Percentiles rank a stretch among this genome's conserved stretches.
These are phyloP conservation scores for Vespertilio murinus DNA, from an alignment of 2,797 vertebrate genomes.

Conservation along the genomic window DNA sequence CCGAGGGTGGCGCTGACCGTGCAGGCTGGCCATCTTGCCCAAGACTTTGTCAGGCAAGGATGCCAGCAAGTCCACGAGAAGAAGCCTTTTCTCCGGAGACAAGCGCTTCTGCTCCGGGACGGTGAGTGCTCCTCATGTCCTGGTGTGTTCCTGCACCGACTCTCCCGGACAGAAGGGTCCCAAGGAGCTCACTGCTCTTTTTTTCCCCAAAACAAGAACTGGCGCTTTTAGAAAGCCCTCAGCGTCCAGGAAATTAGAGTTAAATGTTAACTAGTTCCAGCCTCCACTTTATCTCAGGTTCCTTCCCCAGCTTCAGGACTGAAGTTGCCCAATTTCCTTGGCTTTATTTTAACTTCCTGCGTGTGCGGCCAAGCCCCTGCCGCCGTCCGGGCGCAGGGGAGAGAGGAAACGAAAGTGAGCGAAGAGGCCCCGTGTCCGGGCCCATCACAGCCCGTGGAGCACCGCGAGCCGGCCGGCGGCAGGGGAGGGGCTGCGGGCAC, in stretches of 20 bases:
- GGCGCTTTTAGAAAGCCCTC: not conserved
- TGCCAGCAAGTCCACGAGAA: not conserved
- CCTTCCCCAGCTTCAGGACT: not conserved
- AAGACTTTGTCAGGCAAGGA: not conserved
- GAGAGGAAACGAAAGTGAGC: not conserved
- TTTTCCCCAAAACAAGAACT: not conserved
- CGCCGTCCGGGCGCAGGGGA: not conserved
- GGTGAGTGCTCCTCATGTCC: not conserved
- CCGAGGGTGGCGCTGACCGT: not conserved
- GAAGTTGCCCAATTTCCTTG: not conserved
- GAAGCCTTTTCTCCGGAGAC: not conserved
- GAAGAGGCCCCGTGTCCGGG: not conserved
- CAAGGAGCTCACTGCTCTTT: not conserved
- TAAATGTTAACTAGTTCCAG: not conserved
- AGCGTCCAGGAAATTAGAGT: not conserved
- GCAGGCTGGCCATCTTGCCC: not conserved
- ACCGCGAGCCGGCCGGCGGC: too few species aligned
- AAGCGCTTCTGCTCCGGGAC: not conserved
- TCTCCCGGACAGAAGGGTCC: not conserved
- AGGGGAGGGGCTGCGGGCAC: too few species aligned
- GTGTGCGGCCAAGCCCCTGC: slow-evolving; percentile 10
- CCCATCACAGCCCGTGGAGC: not conserved
- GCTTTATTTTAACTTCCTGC: not conserved
- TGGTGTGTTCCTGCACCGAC: not conserved
- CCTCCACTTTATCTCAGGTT: not conserved